These are phyloP conservation scores for Tinea trinotella DNA, from an alignment of 2,888 invertebrate genomes.

Conservation along the genomic window DNA sequence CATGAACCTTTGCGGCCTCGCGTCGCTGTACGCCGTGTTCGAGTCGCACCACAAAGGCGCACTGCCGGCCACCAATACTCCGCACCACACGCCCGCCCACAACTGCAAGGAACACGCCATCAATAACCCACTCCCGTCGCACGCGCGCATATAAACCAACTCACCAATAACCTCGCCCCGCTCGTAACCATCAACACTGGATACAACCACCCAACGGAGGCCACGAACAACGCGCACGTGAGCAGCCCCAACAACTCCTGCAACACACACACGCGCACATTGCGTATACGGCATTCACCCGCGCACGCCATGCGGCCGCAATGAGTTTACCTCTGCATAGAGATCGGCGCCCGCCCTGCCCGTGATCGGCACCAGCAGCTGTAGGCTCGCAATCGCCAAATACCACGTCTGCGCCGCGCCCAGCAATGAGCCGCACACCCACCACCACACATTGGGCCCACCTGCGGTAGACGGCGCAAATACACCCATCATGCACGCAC, in stretches of 20 bases:
- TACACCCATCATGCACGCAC: slow-evolving; percentile 60
- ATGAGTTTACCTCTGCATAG: slow-evolving; percentile 51
- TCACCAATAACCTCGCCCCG: slow-evolving; percentile 29
- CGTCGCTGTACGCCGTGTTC: slow-evolving; percentile 16
- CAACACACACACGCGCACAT: slow-evolving; percentile 20
- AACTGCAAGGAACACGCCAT: slow-evolving; percentile 29
- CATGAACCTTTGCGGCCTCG: slow-evolving; percentile 80
- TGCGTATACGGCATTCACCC: too few relatives aligned
- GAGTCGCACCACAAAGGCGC: slow-evolving; percentile 76
- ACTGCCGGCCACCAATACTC: slow-evolving; percentile 46
- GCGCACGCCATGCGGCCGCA: too few relatives aligned
- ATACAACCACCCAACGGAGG: slow-evolving; percentile 46
- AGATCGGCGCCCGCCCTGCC: slow-evolving; percentile 85
- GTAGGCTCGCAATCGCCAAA: slow-evolving; percentile 77
- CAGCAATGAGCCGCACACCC: slow-evolving; percentile 72
- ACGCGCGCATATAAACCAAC: slow-evolving; percentile 18
- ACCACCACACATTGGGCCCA: slow-evolving; percentile 67
- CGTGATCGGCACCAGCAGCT: slow-evolving; percentile 86
- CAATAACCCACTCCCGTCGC: slow-evolving; percentile 29
- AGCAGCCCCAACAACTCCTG: slow-evolving; percentile 38
- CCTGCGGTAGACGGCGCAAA: slow-evolving; percentile 40
- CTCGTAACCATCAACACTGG: slow-evolving; percentile 36
- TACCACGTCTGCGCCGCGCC: slow-evolving; percentile 77
- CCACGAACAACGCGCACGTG: slow-evolving; percentile 50
- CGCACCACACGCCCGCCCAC: slow-evolving; percentile 34